Percentiles rank a stretch among this genome's conserved stretches.
These are phyloP conservation scores for Pyrgilauda ruficollis DNA, from an alignment of 2,113 vertebrate species.

Conservation along the genomic window DNA sequence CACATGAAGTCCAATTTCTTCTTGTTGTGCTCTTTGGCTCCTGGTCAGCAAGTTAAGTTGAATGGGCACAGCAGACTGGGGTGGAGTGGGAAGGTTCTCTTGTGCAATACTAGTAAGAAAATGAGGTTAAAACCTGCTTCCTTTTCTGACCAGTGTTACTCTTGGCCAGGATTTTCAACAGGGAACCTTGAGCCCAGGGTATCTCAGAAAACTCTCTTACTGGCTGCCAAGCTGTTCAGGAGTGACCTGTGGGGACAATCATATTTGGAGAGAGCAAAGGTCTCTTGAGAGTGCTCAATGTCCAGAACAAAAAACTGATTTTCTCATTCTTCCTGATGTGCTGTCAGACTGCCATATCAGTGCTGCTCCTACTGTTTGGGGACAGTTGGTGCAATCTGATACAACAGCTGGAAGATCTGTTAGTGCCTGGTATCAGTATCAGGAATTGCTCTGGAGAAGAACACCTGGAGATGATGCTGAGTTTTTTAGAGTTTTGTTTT, in stretches of 20 bases:
- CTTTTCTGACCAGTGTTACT: background rate
- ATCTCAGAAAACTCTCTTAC: background rate
- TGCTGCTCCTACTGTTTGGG: background rate
- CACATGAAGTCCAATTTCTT: background rate
- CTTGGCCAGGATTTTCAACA: background rate
- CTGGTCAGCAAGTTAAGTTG: background rate
- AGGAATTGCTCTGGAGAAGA: background rate
- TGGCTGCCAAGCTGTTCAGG: background rate
- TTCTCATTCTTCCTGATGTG: background rate
- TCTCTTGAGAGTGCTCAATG: background rate
- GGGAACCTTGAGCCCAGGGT: background rate
- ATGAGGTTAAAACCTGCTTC: background rate
- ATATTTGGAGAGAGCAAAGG: background rate
- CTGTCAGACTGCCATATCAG: accelerated
- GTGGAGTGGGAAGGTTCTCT: background rate
- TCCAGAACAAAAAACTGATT: background rate
- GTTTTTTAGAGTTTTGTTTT: background rate
- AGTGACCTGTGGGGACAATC: background rate
- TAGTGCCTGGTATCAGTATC: background rate
- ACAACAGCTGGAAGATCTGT: background rate
- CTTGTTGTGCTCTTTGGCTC: constrained; percentile 29
- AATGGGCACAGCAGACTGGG: background rate
- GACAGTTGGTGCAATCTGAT: background rate
- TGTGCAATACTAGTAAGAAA: background rate
- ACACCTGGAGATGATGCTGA: background rate